Base-by-base conservation (phyloP, 2,888 invertebrate genomes). In the Hirtodrosophila histrioides region DNA sequence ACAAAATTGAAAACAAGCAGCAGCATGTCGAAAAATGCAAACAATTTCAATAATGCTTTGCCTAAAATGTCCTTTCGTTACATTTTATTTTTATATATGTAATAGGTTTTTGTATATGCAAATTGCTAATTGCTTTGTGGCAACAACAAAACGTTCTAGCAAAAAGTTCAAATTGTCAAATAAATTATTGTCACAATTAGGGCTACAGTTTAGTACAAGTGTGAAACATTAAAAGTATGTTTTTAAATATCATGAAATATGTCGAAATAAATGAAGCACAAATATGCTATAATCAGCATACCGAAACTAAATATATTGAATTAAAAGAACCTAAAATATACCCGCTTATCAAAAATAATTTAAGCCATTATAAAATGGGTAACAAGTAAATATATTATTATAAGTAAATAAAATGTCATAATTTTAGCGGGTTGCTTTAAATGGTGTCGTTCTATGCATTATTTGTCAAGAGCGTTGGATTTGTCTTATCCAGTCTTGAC, bases 101-200 rank as follows among this genome's bases (percentile, higher is more conserved):
- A 36, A 17, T 46, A 35, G 17, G 56, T 36, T 43, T 63, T 56
- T 54, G 3, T 9, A 35, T 24, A 27, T 33, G 6, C 50, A 64
- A 67, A 64, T 45, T 61, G 57, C 67, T 72, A 74, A 87, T 81
- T 69, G 68, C 53, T 49, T 17, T 60, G 23, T 37, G 40, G 45
- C 43, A 57, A 41, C 12, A 33, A 43, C 39, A 41, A 17, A 50
- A 46, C 17, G 46, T 12, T 1, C 23, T 23, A 33, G 17, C 1
- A 2, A 1, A 17, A 17, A 17, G 17, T 46, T 6, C 3, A 33
- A 55, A 51, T 48, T 41, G 23, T 39, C 11, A 51, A 51, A 65
- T 54, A 35, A 53, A 54, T 58, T 31, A 45, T 61, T 27, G 6
- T 35, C 3, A 3, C 44, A 71, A 44, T 49, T 56, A 23, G 40